These are phyloP conservation scores for Anas platyrhynchos DNA, from an alignment of 2,113 vertebrate species.

Conservation along the genomic window DNA sequence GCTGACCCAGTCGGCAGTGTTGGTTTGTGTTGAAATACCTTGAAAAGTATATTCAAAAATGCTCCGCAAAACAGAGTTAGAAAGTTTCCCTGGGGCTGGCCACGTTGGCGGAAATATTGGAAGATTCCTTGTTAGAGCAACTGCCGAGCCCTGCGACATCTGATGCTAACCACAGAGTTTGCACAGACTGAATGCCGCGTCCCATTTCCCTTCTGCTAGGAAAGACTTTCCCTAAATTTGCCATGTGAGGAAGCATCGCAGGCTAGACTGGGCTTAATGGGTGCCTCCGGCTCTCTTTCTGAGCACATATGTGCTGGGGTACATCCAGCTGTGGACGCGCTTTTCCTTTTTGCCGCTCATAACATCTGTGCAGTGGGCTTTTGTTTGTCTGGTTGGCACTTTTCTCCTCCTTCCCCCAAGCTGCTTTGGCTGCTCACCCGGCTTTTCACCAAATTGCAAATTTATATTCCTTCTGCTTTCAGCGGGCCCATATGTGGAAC, in stretches of 20 bases:
- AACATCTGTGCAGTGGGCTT: slow-evolving; percentile 65
- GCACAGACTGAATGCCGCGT: background rate
- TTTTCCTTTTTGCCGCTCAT: slow-evolving; percentile 10
- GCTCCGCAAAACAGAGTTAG: background rate
- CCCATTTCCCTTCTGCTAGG: slow-evolving; percentile 22
- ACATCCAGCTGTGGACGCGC: slow-evolving; percentile 35
- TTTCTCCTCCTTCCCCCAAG: slow-evolving; percentile 35
- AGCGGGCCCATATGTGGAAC: slow-evolving; percentile 46
- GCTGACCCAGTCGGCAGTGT: background rate
- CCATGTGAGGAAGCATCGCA: background rate
- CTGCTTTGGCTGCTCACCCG: slow-evolving; percentile 64
- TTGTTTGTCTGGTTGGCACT: background rate
- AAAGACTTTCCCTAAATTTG: background rate
- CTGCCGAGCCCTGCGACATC: background rate
- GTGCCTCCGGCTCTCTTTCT: slow-evolving; percentile 18
- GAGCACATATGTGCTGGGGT: background rate
- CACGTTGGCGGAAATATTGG: background rate
- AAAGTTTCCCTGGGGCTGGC: background rate
- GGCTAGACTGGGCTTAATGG: slow-evolving; percentile 5
- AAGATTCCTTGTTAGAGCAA: background rate
- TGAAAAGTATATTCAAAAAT: background rate
- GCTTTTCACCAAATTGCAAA: slow-evolving; percentile 62
- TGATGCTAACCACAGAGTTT: background rate
- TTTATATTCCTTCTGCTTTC: slow-evolving; percentile 68
- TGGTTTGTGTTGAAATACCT: background rate